These are phyloP conservation scores for Cheilosia vernalis DNA, from an alignment of 2,888 invertebrate species.

Conservation along the genomic window DNA sequence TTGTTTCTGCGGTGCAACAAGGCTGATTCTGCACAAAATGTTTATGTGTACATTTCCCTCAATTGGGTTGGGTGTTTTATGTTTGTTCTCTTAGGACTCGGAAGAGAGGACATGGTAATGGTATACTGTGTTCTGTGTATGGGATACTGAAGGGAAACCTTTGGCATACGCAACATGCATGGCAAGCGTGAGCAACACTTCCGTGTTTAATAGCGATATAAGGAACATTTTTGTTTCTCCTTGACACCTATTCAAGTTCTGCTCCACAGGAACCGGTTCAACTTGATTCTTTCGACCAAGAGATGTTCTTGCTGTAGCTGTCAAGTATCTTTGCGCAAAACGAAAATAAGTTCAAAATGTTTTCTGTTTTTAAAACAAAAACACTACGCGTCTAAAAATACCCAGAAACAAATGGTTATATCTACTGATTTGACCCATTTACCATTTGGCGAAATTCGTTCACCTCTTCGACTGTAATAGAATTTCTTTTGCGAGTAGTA, in stretches of 20 bases:
- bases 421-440: slow-evolving; percentile 59
- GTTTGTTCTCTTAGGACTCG: slow-evolving; percentile 9
- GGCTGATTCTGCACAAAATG: slow-evolving; percentile 5
- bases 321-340: neutral
- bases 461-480: slow-evolving; percentile 22
- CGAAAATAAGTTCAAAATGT: slow-evolving; percentile 33
- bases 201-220: slow-evolving; percentile 68
- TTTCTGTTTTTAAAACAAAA: slow-evolving; percentile 30
- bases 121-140: too few relatives aligned
- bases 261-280: slow-evolving; percentile 68
- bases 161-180: slow-evolving; percentile 59
- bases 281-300: slow-evolving; percentile 57
- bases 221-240: slow-evolving; percentile 75
- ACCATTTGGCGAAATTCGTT: slow-evolving; percentile 17
- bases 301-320: neutral
- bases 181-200: slow-evolving; percentile 57
- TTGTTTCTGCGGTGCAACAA: neutral
- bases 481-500: neutral
- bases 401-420: slow-evolving; percentile 26
- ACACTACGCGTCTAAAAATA: slow-evolving; percentile 52
- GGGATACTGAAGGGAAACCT: too few relatives aligned
- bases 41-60: neutral
- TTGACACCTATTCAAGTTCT: slow-evolving; percentile 75
- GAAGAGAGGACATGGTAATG: slow-evolving; percentile 23
- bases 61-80: neutral